Evolutionary conservation across 2,797 vertebrate species (phyloP), one percentile per base, ranked within the genome.

Genomic region (Takifugu ocellatus): DNA sequence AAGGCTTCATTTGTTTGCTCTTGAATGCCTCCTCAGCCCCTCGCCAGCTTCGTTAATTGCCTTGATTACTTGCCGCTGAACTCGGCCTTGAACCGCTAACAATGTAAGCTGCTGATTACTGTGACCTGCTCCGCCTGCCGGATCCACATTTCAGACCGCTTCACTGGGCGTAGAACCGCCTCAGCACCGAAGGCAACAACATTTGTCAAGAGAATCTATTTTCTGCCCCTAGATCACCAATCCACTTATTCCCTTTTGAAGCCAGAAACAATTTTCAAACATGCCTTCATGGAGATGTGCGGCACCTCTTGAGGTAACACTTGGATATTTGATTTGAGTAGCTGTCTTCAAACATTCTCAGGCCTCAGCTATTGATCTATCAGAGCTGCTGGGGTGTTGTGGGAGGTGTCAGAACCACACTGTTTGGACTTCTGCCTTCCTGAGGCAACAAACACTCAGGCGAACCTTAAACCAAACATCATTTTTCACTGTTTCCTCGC

Each of bases 61-160:
- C 69, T 48, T 51, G 48, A 72, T 63, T 45, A 54, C 59, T 24
- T 12, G 49, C 26, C 43, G 43, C 47, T 2, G 43, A 49, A 29
- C 39, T 33, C 60, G 44, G 51, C 60, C 64, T 56, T 47, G 52
- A 72, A 60, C 63, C 27, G 52, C 64, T 44, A 29, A 54, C 43
- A 46, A 39, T 16, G 31, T 2, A 16, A 49, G 11, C 26, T 10
- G 47, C 43, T 31, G 46, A 70, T 50, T 45, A 36, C 58, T 57
- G 61, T 57, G 39, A 46, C 31, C 39, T 16, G 45, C 53, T 48
- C 62, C 15, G 49, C 65, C 54, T 49, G 26, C 9, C 36, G 57
- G 27, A 36, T n/a, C 51, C 44, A 47, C 47, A 54, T 68, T 24
- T 26, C 33, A 56, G 31, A 27, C 5, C 29, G 25, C 53, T 6